Base-by-base conservation (phyloP, 2,113 vertebrate genomes). In the Cololabis saira region DNA sequence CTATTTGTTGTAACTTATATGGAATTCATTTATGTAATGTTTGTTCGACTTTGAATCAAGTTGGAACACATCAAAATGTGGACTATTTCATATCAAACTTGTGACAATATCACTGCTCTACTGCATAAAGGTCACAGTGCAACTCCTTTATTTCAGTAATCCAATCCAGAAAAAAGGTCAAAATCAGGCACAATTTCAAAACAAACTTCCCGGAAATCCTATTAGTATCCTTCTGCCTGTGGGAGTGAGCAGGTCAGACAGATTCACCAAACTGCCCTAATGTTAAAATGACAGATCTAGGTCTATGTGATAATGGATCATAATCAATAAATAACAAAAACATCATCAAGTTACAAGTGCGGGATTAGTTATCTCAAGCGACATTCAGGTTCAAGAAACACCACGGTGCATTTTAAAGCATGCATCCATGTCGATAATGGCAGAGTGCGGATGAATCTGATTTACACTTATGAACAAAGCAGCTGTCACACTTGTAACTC, bases 401-500 rank as follows among this genome's bases (percentile, higher is more conserved):
- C 6, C 33, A 11, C 10, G 10, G 4, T 21, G 43, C 30, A 42
- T 12, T 33, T 50, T 11, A 24, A 49, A 14, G 15, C 51, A 22
- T 49, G 45, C 13, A n/a, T 72, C 21, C 50, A 21, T 8, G 6
- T 27, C 55, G 10, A 13, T 51, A 37, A 15, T 55, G 53, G 10
- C 43, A 30, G 59, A 21, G 40, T 8, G n/a, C 58, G 53, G 33
- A 30, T 5, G 14, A 3, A 9, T 59, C 22, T 56, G 76, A 74
- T 76, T 81, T 78, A 78, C 47, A 77, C 51, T 80, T 42, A 75
- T 64, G 61, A 64, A 53, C 19, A 19, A 81, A 80, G 67, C 73
- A 84, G 83, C 67, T 84, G 64, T 17, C 54, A 49, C 49, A n/a
- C 43, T 65, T 84, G 58, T 61, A 71, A 58, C 27, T 27, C 62